Base-by-base conservation (phyloP, 2,888 invertebrate species). In the Sympetrum striolatum region DNA sequence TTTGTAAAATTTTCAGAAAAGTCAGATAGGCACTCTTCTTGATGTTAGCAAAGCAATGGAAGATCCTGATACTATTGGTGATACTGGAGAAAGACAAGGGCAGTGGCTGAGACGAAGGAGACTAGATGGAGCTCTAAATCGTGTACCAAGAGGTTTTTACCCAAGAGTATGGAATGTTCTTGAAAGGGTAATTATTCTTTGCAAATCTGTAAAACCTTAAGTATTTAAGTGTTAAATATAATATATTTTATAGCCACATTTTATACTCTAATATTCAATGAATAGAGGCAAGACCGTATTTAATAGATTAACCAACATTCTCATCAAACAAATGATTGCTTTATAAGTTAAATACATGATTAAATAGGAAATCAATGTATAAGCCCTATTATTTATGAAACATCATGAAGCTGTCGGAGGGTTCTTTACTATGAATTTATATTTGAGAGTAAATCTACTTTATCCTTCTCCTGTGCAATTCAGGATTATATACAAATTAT, bases 141-240 rank as follows among this genome's bases (percentile, higher is more conserved):
- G 99, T 91, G 99, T 99, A 2, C 99, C 99, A 0, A 95, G 98
- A 90, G 98, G 98, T 93, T 99, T 99, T 95, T 99, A 99, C 94
- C 97, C 98, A 0, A 95, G 98, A 91, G 98, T 99, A 18, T 99
- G 99, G 99, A 96, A 96, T 58, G 97, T 98, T 82, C 94, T 98
- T 25, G 98, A 98, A 95, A 96, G 96, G 94, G 98, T 97, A 95
- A 93, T 93, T 92, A 81, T 60, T 81, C 73, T 31, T 73, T 53
- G 4, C 53, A 53, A 53, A 1, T 18, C 18, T 3, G 18, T 31
- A 15, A 80, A 80, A 1, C 14, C 18, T 12, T 0, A 35, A 80
- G 80, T 18, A 35, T 15, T 31, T n/a, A n/a, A n/a, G n/a, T n/a
- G 1, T 6, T 35, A 3, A 1, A n/a, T 2, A 4, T 79, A 31